Base-by-base conservation (phyloP, 2,888 invertebrate genomes). In the Sycophila texana region DNA sequence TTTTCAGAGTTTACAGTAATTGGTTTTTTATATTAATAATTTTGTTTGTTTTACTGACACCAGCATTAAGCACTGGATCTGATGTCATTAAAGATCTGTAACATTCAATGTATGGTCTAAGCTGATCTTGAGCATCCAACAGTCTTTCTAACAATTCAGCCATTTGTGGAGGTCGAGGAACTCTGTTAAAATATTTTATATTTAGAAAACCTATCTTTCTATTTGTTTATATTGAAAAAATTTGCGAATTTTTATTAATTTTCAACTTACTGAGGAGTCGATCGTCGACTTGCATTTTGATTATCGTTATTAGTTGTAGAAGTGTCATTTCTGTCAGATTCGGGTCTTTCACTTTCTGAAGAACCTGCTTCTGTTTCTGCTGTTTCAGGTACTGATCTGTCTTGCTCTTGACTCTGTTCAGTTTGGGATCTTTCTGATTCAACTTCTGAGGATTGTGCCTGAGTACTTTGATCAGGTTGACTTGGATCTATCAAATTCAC, bases 61-160 rank as follows among this genome's bases (percentile, higher is more conserved):
- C 89, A 55, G 85, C 82, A 18, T 88, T 90, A 83, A 93, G 91
- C 53, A 89, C 88, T 14, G 94, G 93, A 89, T 95, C 95, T 72
- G 92, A 92, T 49, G 91, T 90, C 87, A 95, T 91, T 77, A 95
- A 91, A 72, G 91, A 91, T 80, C 93, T 92, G 87, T 94, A 95
- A 83, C 92, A 92, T 82, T 93, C 92, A 84, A 95, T 89, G 85
- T 94, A 94, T 0, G 96, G 95, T 82, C 93, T 92, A 70, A 96
- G 91, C 79, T 95, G 92, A 53, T 88, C 87, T 84, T 94, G 93
- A 20, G 94, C 88, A 63, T 91, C 90, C 72, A 91, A 88, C 63
- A 94, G 88, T 83, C 92, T 91, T 53, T 92, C 92, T 83, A 95
- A 85, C 13, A 94, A 87, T 76, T 92, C 92, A 18, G 92, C 92